Base-by-base conservation (phyloP, 2,888 invertebrate genomes). In the Anodontia alba region DNA sequence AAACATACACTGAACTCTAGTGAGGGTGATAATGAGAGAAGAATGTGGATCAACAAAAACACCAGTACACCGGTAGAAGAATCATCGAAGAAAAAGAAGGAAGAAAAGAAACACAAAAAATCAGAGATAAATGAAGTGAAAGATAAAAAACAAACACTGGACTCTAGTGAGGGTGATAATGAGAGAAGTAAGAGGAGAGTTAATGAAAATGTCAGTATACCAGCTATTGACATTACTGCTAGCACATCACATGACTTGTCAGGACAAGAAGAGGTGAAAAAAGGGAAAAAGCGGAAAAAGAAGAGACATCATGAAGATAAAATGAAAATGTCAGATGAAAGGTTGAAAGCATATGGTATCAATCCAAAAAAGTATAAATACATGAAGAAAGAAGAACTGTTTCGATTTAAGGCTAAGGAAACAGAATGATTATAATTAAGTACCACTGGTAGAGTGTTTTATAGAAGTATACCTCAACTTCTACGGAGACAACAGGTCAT, bases 311-410 rank as follows among this genome's bases (percentile, higher is more conserved):
- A 84, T 74, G 81, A 78, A 33, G 80, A 87, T 74, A 81, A 86
- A 31, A 43, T 83, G 26, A 86, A 77, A 81, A 78, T 89, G 62
- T 89, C 97, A 1, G 97, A 98, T 94, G 97, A 97, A 87, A 96
- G 99, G 86, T 95, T 99, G 12, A 96, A 96, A 92, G 98, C 98
- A 0, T 99, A 97, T 94, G 99, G 98, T 74, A 96, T 94, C 26
- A 90, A 94, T 84, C 92, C 93, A 1, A 92, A 92, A 81, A 92
- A 91, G 77, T 91, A 92, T 51, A 93, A 92, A 83, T 92, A 91
- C 78, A 84, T 90, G 76, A 84, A 88, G 62, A 76, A 81, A 3
- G 82, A 88, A 43, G 90, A 87, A 72, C 17, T 83, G 42, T 69
- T 66, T 29, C 78, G 76, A 49, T 38, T 82, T 3, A 78, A 82